Evolutionary conservation across 2,888 invertebrate species (phyloP).

Genomic region (Tenthredo notha): DNA sequence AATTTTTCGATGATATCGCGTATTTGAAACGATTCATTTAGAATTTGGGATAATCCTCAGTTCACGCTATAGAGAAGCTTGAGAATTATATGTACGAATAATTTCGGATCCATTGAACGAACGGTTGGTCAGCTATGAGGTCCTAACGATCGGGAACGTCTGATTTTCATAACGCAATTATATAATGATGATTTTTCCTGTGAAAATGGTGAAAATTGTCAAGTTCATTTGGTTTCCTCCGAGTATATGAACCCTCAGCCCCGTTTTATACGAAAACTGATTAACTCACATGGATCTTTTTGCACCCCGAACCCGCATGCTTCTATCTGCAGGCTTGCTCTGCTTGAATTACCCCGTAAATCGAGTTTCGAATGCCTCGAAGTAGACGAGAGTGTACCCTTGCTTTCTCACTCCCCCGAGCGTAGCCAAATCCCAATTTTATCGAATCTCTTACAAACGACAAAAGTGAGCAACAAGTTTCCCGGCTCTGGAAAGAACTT

Average conservation of each 20-base stretch:
- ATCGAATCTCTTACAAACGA: conserved; percentile 56
- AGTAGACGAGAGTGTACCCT: conserved; percentile 68
- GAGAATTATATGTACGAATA: not conserved
- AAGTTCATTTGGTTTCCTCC: not conserved
- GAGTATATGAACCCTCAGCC: not conserved
- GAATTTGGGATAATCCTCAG: not conserved
- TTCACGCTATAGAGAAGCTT: not conserved
- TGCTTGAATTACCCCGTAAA: conserved; percentile 69
- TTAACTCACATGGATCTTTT: conserved; percentile 56
- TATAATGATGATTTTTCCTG: not conserved
- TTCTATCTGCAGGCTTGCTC: conserved; percentile 67
- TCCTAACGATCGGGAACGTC: not conserved
- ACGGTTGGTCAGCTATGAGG: conserved; percentile 3
- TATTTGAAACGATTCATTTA: not conserved
- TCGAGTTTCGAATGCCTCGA: conserved; percentile 67
- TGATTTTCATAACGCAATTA: not conserved
- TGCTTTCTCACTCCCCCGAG: conserved; percentile 63
- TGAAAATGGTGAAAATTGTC: not conserved
- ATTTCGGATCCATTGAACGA: not conserved
- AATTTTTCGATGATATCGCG: not conserved
- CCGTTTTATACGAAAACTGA: conserved; percentile 41
- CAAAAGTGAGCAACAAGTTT: conserved; percentile 63
- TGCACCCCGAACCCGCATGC: conserved; percentile 68
- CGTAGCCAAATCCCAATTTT: conserved; percentile 61
- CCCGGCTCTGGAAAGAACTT: conserved; percentile 62